Evolutionary conservation across 1,140 invertebrate species (phyloP), one percentile per base, ranked within the genome.

Genomic region (Apis laboriosa): DNA sequence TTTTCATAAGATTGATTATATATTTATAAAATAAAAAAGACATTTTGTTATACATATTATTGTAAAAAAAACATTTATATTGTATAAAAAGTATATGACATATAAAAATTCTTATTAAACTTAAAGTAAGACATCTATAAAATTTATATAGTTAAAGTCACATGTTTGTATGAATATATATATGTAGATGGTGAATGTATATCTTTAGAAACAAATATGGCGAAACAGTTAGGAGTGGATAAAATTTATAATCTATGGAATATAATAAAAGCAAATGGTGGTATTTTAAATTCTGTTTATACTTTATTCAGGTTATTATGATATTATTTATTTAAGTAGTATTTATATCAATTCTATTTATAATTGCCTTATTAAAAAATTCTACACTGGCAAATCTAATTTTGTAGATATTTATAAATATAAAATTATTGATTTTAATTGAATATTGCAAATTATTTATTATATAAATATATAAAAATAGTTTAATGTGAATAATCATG

Each of bases 241-340:
- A 98, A 97, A 94, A 11, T 97, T 51, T 89, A 88, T 0, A 96
- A 94, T 83, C 93, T 97, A 13, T 95, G 96, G 64, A 94, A 95
- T 79, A 96, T 97, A 56, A 95, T 98, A 84, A 95, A 95, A 87
- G 95, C 96, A 70, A 96, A 97, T 94, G 98, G 98, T 67, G 98
- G 98, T n/a, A 91, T 97, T 19, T 93, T 95, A 12, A 95, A 94
- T 11, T 96, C 96, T 0, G 87, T 97, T 9, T 94, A 95, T 66
- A 97, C 97, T 91, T 71, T 98, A 0, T 98, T 96, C 94, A 96
- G 97, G 97, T 98, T 94, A 94, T 87, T 87, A 63, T 67, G 56
- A 58, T 56, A n/a, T 70, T 81, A 66, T 79, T 84, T 64, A 64
- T 74, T 55, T 61, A 55, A 74, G 21, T 61, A 63, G 71, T 61